Percentiles rank a stretch among this genome's conserved stretches.
These are phyloP conservation scores for Siniperca scherzeri DNA, from an alignment of 2,797 vertebrate species.

Conservation along the genomic window DNA sequence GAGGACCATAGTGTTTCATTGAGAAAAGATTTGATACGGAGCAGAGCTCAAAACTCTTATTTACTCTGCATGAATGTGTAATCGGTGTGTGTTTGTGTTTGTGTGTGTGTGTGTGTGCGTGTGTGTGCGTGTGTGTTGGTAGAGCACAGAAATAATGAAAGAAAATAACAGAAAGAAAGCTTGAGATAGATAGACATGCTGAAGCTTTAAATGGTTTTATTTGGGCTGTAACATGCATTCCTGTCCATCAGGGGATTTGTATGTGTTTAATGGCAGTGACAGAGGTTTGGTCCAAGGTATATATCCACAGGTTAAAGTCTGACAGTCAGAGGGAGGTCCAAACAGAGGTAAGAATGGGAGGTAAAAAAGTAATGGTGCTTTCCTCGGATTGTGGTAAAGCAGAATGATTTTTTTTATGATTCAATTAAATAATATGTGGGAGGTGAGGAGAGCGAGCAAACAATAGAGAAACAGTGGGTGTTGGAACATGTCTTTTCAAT, in stretches of 20 bases:
- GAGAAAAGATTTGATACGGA: too few relatives aligned
- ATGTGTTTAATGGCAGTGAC: background rate
- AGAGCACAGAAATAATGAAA: background rate
- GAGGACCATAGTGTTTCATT: background rate
- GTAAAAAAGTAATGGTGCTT: background rate
- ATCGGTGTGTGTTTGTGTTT: too few relatives aligned
- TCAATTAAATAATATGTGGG: background rate
- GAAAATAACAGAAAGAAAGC: background rate
- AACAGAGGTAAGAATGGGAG: background rate
- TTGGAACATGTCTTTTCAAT: background rate
- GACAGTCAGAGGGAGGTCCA: background rate
- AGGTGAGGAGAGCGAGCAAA: background rate
- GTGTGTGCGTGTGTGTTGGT: background rate
- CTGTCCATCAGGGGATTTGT: background rate
- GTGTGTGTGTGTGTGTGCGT: too few relatives aligned
- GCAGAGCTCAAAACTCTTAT: background rate
- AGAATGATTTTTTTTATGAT: background rate
- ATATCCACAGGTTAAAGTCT: background rate
- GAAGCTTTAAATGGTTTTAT: constrained; percentile 1
- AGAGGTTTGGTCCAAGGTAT: background rate
- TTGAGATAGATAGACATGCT: background rate
- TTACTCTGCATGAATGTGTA: too few relatives aligned
- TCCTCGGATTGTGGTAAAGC: background rate
- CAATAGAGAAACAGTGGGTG: background rate
- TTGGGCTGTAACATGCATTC: background rate